Evolutionary conservation across 1,140 invertebrate genomes (phyloP), one percentile per base, ranked within the genome.

Genomic region (Drosophila dunni): DNA sequence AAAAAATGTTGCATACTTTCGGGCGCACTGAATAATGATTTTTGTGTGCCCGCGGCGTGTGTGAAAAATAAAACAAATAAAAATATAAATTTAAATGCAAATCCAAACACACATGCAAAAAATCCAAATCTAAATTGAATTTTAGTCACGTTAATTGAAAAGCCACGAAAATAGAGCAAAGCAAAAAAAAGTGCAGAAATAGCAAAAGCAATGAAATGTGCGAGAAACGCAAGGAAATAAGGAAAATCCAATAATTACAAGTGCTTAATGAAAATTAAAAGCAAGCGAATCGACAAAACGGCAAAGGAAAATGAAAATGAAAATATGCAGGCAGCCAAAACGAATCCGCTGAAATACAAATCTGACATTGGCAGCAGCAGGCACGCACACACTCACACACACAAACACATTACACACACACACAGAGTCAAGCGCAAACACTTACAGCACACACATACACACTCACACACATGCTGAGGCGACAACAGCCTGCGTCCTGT

Each of bases 21-120:
- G 66, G 57, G 66, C 72, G 75, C 70, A 77, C 79, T 78, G 82
- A 86, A 84, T 79, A 86, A 85, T 85, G 79, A 84, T 80, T 84
- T 84, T 80, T 67, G 61, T 79, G 67, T 71, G 76, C 60, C 63
- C 62, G 62, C 63, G 54, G 48, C 54, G 63, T 78, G 78, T 70
- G 65, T 84, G 67, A 40, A 58, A 72, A 68, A 68, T 36, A 48
- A 11, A 50, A 53, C 40, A 44, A 76, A 53, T 8, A 46, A 15
- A 40, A 17, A 38, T 4, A 29, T 17, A 33, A 46, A 24, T 40
- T 33, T 3, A n/a, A 20, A 60, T 33, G 6, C 13, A 33, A 51
- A 51, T 50, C 15, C 6, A 50, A 42, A 20, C 13, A 13, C 5
- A 57, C 17, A 46, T 46, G 20, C 36, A 9, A 66, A 15, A n/a